A percentile compares a stretch with the other conserved stretches of the same genome.
Conservation (phyloP, 2,113 vertebrate genomes). For the Sorex araneus region DNA sequence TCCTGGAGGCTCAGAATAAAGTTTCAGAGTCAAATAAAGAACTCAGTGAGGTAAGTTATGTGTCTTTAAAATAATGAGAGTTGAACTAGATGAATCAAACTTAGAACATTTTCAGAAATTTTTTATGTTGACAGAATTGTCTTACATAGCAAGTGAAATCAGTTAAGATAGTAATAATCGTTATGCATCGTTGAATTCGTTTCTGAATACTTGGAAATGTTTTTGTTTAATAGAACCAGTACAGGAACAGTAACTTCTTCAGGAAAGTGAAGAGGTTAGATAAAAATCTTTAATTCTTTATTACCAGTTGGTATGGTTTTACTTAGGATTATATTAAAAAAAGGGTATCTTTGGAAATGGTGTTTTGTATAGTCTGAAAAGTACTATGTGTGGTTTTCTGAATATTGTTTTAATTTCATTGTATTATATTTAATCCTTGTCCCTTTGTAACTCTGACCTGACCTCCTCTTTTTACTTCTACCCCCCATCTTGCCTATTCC, state of each 20-base stretch:
- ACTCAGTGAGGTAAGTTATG: slow-evolving; percentile 74
- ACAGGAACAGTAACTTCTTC: neutral
- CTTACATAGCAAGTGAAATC: slow-evolving; percentile 42
- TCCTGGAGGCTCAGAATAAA: slow-evolving; percentile 75
- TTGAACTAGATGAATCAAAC: neutral
- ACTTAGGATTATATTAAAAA: slow-evolving; percentile 53
- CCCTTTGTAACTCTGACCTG: too few relatives aligned
- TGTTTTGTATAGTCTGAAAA: slow-evolving; percentile 57
- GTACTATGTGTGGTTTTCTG: slow-evolving; percentile 21
- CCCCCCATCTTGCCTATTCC: too few relatives aligned
- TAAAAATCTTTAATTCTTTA: neutral
- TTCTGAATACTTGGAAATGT: slow-evolving; percentile 48
- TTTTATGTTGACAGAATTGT: slow-evolving; percentile 42
- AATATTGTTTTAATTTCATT: slow-evolving; percentile 56
- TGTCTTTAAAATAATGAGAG: slow-evolving; percentile 33
- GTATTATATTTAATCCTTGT: neutral
- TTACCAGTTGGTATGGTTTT: neutral
- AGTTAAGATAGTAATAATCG: slow-evolving; percentile 41
- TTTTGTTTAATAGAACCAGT: slow-evolving; percentile 32
- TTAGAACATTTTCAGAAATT: slow-evolving; percentile 24
- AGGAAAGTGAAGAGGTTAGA: slow-evolving; percentile 26
- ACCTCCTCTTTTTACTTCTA: too few relatives aligned
- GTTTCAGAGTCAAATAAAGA: slow-evolving; percentile 49
- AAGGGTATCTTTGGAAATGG: slow-evolving; percentile 37
- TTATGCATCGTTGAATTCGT: slow-evolving; percentile 51